Evolutionary conservation across 2,113 vertebrate species (phyloP), one percentile per base, ranked within the genome.

Genomic region (Theristicus caerulescens): DNA sequence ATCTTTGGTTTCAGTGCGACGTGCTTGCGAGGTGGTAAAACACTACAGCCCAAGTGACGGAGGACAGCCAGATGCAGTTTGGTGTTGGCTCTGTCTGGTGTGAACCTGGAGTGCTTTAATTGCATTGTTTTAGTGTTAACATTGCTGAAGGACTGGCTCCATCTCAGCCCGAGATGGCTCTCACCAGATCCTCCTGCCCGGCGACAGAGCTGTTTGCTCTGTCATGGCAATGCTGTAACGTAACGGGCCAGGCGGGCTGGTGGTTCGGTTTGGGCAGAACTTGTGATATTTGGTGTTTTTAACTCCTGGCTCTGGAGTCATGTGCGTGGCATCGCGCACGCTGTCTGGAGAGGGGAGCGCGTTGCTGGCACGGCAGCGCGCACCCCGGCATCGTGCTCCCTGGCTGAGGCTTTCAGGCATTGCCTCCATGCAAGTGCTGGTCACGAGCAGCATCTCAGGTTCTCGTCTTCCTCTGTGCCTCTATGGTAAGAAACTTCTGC

Each of bases 351-450:
- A 26, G 44, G 36, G 62, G 44, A 65, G 86, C 3, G 0, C 1
- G 1, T 16, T 22, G 61, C 34, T 25, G 66, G 66, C 2, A 3
- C 1, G 0, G 69, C 52, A 13, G n/a, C 0, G 29, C 12, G 64
- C 16, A 5, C 61, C 52, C 71, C 8, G 13, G 4, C 8, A 0
- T 0, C 4, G 18, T 34, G 51, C 18, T 7, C 32, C 6, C 0
- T 4, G 36, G 65, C 72, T 21, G 59, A 54, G 66, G 18, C 22
- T 82, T 69, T 76, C 25, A 10, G 76, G n/a, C 8, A 11, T 14
- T 46, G 34, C 36, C 72, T 67, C 83, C 10, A 2, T 5, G 25
- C 65, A 36, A 25, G 21, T 32, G 46, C 40, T 89, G 78, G 15
- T 22, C 1, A 5, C 22, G 54, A 42, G 66, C 55, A 31, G 82